Base-by-base conservation (phyloP, 2,113 vertebrate species). In the Apistogramma diplotaenia region DNA sequence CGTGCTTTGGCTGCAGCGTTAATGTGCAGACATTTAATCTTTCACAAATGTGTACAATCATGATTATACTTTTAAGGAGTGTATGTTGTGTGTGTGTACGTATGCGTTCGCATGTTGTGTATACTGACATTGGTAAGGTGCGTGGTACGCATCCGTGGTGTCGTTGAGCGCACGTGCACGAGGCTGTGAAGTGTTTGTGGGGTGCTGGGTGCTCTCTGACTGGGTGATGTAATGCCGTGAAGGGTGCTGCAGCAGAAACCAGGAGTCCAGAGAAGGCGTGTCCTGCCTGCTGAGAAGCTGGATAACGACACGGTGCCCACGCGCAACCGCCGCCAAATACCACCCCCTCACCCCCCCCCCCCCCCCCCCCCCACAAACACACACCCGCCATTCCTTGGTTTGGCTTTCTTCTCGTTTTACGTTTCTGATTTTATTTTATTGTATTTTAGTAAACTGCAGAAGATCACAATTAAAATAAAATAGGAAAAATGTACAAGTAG, bases 181-280 rank as follows among this genome's bases (percentile, higher is more conserved):
- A 49, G 62, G 23, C 62, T 67, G 40, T 67, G 81, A 3, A 37
- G 29, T 57, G 80, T 75, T 65, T 27, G 90, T 78, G 83, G 71
- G 74, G 85, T 77, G 79, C 77, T 86, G 83, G 87, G 76, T 80
- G 84, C 84, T 84, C 78, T 89, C 60, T 83, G 75, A 80, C 82
- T 85, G 86, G 88, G 89, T 93, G 93, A 93, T 93, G 92, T 93
- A 92, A 94, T 93, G 92, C 88, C 80, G 75, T 87, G 89, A 92
- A 90, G 90, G 87, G 81, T 92, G 91, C 90, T 91, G 92, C 91
- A 93, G 92, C 91, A 93, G 82, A 93, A 70, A 91, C 74, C 87
- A 78, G n/a, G 79, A 81, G 82, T 85, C 87, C 86, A 83, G 79
- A 78, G 89, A 90, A 85, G 90, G 92, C 81, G 91, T 91, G 92